A percentile compares a stretch with the other conserved stretches of the same genome.
These are phyloP conservation scores for Heliothis virescens DNA, from an alignment of 1,140 invertebrate genomes.

Conservation along the genomic window DNA sequence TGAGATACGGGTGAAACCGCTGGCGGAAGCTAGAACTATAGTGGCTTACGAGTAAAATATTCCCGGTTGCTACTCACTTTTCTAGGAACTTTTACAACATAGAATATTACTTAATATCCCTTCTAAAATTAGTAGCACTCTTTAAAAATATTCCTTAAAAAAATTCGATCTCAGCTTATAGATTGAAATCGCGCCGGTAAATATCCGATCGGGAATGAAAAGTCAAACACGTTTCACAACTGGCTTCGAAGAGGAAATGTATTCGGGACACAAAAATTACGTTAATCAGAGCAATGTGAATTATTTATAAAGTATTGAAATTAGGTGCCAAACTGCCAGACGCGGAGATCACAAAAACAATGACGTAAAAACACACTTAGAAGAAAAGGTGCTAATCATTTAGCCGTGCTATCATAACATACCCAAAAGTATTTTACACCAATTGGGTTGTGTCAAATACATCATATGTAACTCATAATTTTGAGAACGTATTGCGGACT, in stretches of 20 bases:
- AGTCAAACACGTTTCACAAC: background rate
- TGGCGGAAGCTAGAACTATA: too few species aligned
- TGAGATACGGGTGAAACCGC: too few species aligned
- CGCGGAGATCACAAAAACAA: constrained; percentile 35
- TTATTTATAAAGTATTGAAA: constrained; percentile 36
- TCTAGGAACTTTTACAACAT: too few species aligned
- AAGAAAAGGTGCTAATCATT: constrained; percentile 40
- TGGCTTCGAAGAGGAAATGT: constrained; percentile 15
- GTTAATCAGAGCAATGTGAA: constrained; percentile 33
- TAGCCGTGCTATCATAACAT: constrained; percentile 13
- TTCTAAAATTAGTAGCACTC: background rate
- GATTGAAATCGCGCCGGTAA: constrained; percentile 16
- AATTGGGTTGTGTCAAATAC: background rate
- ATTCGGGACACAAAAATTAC: constrained; percentile 26
- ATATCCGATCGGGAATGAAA: constrained; percentile 15
- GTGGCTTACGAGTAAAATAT: too few species aligned
- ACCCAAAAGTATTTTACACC: constrained; percentile 16
- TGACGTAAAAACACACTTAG: constrained; percentile 44
- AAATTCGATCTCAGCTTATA: constrained; percentile 6
- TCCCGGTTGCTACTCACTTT: too few species aligned
- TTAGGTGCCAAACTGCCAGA: constrained; percentile 5
- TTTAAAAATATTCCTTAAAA: background rate
- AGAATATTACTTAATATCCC: background rate
- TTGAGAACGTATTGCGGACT: background rate
- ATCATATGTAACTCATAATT: background rate